Conservation (phyloP, 53 echinoderm and acorn worm genomes). For the Crossaster papposus region DNA sequence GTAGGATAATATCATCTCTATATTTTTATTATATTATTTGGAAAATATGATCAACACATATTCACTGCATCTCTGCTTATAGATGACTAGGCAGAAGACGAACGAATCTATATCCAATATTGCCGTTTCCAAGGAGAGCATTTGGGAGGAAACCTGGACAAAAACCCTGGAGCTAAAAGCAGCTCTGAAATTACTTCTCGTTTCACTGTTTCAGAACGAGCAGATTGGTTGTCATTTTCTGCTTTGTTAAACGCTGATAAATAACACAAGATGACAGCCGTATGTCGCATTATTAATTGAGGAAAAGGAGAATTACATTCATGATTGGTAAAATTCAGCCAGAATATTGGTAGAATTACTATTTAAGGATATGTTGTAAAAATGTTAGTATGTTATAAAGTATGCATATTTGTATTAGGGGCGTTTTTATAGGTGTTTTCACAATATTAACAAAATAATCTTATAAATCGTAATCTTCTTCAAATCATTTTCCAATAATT, state of each 20-base stretch:
- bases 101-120: neutral
- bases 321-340: neutral
- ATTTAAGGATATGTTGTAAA: too few species aligned
- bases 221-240: neutral
- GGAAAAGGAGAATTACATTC: neutral
- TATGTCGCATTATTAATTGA: neutral
- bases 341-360: neutral
- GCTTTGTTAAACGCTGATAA: constrained; percentile 3
- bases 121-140: neutral
- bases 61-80: neutral
- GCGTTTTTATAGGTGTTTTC: too few species aligned
- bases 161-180: neutral
- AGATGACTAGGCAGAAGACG: neutral
- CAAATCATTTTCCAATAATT: neutral
- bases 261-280: constrained; percentile 23
- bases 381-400: too few species aligned
- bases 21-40: neutral
- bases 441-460: too few species aligned
- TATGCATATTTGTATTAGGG: too few species aligned
- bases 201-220: neutral
- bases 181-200: neutral
- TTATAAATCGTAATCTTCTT: neutral
- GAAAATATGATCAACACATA: neutral
- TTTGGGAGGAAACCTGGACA: neutral
- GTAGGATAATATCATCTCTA: neutral